Evolutionary conservation across 2,888 invertebrate genomes (phyloP).

Genomic region (Electrophaes corylata): DNA sequence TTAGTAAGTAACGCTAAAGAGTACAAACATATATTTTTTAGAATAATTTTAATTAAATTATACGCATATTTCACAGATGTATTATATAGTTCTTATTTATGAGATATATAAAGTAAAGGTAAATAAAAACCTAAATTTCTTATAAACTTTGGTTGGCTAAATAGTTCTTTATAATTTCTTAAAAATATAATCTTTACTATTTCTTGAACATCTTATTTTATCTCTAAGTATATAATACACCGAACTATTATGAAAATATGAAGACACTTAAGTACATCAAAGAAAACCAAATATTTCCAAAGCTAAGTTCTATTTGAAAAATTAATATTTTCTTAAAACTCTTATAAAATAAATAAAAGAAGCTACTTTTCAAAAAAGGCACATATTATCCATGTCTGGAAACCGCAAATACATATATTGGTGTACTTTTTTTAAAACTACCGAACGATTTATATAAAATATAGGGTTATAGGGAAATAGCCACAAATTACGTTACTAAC

Average conservation of each 20-base stretch:
- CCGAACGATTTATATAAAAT: too few species aligned
- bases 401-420: constrained; percentile 37
- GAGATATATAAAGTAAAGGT: background rate
- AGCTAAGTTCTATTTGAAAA: background rate
- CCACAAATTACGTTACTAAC: background rate
- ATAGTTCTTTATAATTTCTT: constrained; percentile 4
- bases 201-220: constrained; percentile 11
- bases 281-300: background rate
- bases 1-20: background rate
- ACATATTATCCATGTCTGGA: constrained; percentile 62
- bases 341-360: constrained; percentile 6
- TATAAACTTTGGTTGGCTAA: background rate
- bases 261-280: background rate
- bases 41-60: background rate
- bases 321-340: background rate
- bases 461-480: constrained; percentile 1
- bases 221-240: background rate
- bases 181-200: constrained; percentile 11
- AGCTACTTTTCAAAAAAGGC: constrained; percentile 64
- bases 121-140: background rate
- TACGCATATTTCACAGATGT: background rate
- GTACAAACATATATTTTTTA: background rate
- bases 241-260: constrained; percentile 4
- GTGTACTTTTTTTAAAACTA: constrained; percentile 24
- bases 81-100: background rate